Percentiles rank a stretch among this genome's conserved stretches.
Evolutionary conservation across 2,888 invertebrate genomes (phyloP).

Genomic region (Meteorus cinctellus): DNA sequence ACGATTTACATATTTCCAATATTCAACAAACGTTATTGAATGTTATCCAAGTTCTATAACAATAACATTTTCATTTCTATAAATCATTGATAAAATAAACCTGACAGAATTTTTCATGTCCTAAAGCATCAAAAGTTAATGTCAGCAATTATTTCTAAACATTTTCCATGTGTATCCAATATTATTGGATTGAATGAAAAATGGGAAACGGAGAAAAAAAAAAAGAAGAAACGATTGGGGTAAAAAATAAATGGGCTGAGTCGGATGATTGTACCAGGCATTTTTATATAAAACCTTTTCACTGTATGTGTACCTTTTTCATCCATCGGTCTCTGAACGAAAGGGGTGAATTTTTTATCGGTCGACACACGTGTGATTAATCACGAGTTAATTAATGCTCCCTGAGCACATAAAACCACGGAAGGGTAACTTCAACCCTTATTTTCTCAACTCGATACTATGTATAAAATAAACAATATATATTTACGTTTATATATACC

Average conservation of each 20-base stretch:
- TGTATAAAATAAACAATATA: not conserved
- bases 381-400: slow-evolving; percentile 65
- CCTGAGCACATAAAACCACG: not conserved
- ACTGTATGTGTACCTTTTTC: not conserved
- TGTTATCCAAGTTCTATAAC: too few relatives aligned
- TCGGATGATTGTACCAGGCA: not conserved
- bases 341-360: slow-evolving; percentile 56
- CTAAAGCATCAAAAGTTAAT: not conserved
- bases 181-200: not conserved
- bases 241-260: not conserved
- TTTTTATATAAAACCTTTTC: not conserved
- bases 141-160: too few relatives aligned
- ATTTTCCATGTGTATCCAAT: too few relatives aligned
- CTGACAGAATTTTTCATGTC: not conserved
- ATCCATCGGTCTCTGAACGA: not conserved
- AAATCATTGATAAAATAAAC: not conserved
- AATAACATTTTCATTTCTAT: not conserved
- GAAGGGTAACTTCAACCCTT: slow-evolving; percentile 7
- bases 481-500: not conserved
- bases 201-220: not conserved
- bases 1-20: too few relatives aligned
- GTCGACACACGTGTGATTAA: slow-evolving; percentile 60
- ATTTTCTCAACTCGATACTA: not conserved
- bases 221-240: not conserved
- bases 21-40: too few relatives aligned